Evolutionary conservation across 2,797 vertebrate species (phyloP).

Genomic region (Protosalanx chinensis): DNA sequence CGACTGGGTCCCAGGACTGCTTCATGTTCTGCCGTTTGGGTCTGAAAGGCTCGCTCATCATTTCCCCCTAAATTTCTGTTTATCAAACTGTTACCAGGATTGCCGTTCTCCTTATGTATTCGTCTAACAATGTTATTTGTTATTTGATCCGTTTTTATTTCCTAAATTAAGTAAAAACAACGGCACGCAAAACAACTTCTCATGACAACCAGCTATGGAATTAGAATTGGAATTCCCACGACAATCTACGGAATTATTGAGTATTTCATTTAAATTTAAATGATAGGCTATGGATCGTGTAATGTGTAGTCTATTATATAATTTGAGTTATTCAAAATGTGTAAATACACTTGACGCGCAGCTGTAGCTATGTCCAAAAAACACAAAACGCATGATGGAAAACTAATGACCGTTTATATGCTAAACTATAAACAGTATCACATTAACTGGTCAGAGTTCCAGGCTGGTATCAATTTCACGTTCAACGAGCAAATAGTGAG

Average conservation of each 20-base stretch:
- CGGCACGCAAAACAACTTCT: constrained; percentile 22
- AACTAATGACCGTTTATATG: constrained; percentile 61
- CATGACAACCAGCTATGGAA: constrained; percentile 40
- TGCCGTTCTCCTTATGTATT: neutral
- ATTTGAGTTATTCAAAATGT: constrained; percentile 20
- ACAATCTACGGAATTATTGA: neutral
- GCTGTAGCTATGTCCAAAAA: constrained; percentile 17
- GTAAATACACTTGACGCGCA: constrained; percentile 37
- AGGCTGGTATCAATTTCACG: constrained; percentile 61
- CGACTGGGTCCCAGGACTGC: constrained; percentile 42
- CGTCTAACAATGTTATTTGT: neutral
- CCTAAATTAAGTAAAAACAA: neutral
- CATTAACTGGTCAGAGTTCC: constrained; percentile 49
- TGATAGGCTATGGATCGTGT: neutral
- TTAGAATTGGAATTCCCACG: neutral
- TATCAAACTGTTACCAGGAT: neutral
- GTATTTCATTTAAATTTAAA: neutral
- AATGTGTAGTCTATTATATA: constrained; percentile 49
- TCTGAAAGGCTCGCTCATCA: constrained; percentile 33
- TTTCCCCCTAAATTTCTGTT: constrained; percentile 25
- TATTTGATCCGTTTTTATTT: constrained; percentile 8
- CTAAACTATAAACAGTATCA: constrained; percentile 59
- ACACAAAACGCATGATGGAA: constrained; percentile 38
- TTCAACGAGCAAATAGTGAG: constrained; percentile 61
- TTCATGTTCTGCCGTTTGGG: constrained; percentile 18